Evolutionary conservation across 2,113 vertebrate species (phyloP), one percentile per base, ranked within the genome.

Genomic region (Peromyscus leucopus): DNA sequence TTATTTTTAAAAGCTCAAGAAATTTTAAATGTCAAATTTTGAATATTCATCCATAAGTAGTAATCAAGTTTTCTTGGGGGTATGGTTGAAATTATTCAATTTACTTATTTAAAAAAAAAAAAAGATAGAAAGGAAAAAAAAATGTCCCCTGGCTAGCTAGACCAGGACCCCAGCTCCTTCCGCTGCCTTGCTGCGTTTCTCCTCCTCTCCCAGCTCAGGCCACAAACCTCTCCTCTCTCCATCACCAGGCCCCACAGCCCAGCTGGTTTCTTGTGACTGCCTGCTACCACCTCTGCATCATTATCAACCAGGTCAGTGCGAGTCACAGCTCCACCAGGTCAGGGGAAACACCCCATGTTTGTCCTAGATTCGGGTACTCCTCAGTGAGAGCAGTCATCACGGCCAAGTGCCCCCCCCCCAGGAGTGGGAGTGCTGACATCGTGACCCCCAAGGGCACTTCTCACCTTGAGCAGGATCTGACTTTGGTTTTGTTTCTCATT

Each of bases 1-100:
- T 98, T 98, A 97, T 98, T 98, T 98, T 98, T 98, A 92, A 98
- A 98, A 95, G 84, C 95, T 97, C 94, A 91, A 96, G 92, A 93
- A 57, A 67, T 96, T 98, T 98, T 98, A 97, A 98, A 82, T 92
- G 84, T 94, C 98, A 96, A 95, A 95, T 93, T 98, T 96, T 98
- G 97, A 97, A 97, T 93, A 96, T 67, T 94, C 96, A 96, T 85
- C 96, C 92, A 72, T 84, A 96, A 91, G 69, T 90, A 96, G 79
- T 74, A 87, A 94, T 94, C 96, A 95, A 96, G 87, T 94, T 97
- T 86, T 24, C 31, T 82, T 51, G 67, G 91, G 85, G 69, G 61
- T 82, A 89, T 71, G 75, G 63, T 78, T 96, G 72, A 96, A 96
- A 96, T 92, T 84, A 93, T 22, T 95, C 96, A 72, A 59, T 97